These are phyloP conservation scores for Dexiosoma caninum DNA, from an alignment of 2,888 invertebrate genomes.

Conservation along the genomic window DNA sequence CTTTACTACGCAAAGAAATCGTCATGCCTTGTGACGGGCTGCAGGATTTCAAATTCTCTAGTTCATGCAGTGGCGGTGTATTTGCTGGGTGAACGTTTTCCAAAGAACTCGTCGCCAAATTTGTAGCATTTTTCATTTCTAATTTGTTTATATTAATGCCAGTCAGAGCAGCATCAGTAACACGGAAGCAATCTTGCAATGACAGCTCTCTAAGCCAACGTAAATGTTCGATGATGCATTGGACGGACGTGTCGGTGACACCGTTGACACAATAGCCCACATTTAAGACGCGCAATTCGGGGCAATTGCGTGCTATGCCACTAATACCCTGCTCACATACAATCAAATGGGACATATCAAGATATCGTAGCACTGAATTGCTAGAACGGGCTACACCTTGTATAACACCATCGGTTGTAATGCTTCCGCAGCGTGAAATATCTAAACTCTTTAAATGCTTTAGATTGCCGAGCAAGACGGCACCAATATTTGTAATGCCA, in stretches of 20 bases:
- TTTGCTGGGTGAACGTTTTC: constrained; percentile 68
- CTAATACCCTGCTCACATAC: constrained; percentile 82
- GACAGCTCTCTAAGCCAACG: constrained; percentile 81
- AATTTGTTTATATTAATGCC: constrained; percentile 78
- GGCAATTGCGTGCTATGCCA: constrained; percentile 80
- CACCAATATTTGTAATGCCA: constrained; percentile 82
- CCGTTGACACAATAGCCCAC: constrained; percentile 84
- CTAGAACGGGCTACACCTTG: constrained; percentile 80
- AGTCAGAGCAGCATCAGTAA: constrained; percentile 84
- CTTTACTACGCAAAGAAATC: constrained; percentile 83
- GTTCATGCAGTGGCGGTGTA: constrained; percentile 41
- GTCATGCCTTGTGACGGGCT: constrained; percentile 69
- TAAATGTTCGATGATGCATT: constrained; percentile 83
- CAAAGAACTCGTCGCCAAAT: constrained; percentile 60
- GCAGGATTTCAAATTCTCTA: constrained; percentile 64
- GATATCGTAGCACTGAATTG: constrained; percentile 79
- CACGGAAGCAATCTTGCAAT: constrained; percentile 81
- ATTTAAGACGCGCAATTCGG: constrained; percentile 81
- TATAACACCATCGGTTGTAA: constrained; percentile 82
- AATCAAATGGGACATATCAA: constrained; percentile 81
- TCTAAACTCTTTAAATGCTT: constrained; percentile 81
- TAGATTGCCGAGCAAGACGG: constrained; percentile 80
- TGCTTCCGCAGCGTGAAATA: constrained; percentile 83
- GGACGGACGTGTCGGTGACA: constrained; percentile 84
- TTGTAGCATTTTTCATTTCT: constrained; percentile 61